Evolutionary conservation across 2,113 vertebrate species (phyloP), one percentile per base, ranked within the genome.

Genomic region (Macrotis lagotis): DNA sequence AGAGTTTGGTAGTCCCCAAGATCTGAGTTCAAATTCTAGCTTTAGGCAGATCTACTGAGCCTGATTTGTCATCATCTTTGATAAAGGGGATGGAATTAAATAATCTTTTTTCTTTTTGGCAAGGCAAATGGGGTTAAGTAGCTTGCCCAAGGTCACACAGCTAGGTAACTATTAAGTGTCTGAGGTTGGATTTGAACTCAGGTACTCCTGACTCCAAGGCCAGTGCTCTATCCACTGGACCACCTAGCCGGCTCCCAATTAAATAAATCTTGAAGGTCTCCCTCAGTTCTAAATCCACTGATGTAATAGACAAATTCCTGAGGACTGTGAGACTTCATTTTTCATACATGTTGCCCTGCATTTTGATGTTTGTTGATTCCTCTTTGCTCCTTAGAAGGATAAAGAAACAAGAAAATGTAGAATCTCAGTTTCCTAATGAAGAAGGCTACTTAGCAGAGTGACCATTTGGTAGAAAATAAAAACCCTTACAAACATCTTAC

Each of bases 401-500:
- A 74, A 74, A n/a, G 37, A 16, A n/a, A 19, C 31, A n/a, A 74
- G 59, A 74, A 74, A 74, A n/a, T 19, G 37, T 19, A 74, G 59
- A 3, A 16, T 31, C 66, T 74, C 66, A n/a, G 66, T n/a, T 44
- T 44, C 19, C 66, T 83, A 22, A 83, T 22, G 66, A 83, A 53
- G 52, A 25, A 44, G 66, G n/a, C 66, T n/a, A 83, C 66, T 22
- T 22, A 44, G 19, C n/a, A 44, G 0, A 24, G 37, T 24, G 16
- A 24, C 66, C 66, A 44, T 44, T 44, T 83, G 66, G 8, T 83
- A 97, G 98, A 98, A 94, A 99, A 99, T 98, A 98, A 99, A 98
- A 99, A 99, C 98, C 98, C 99, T 99, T 98, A 99, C 99, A 99
- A 99, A 99, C 99, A 99, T 99, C 99, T 99, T 99, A 99, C 98